A percentile compares a stretch with the other conserved stretches of the same genome.
Evolutionary conservation across 2,797 vertebrate species (phyloP).

Genomic region (Ctenopoma kingsleyae): DNA sequence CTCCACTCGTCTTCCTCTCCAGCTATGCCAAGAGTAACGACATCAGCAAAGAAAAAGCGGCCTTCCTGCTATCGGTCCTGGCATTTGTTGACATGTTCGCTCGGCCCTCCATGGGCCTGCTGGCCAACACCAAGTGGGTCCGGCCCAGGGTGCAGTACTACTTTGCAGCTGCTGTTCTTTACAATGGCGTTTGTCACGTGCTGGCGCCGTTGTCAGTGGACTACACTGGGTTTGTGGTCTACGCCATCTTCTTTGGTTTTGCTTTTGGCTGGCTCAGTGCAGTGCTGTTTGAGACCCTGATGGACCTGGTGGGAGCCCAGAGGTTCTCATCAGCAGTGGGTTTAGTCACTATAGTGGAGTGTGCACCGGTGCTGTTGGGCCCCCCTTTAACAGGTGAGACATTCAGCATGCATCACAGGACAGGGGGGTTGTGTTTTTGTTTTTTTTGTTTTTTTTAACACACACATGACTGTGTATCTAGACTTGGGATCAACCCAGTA

Average conservation of each 20-base stretch:
- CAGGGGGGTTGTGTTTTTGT: no score
- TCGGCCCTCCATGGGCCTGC: conserved; percentile 95
- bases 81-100: conserved; percentile 98
- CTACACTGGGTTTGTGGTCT: conserved; percentile 91
- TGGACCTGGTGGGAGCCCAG: conserved; percentile 95
- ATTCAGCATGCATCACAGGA: neutral
- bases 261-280: conserved; percentile 97
- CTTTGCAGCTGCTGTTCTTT: conserved; percentile 90
- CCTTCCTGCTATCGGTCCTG: conserved; percentile 94
- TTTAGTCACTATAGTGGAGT: conserved; percentile 97
- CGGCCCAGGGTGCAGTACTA: conserved; percentile 94
- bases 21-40: conserved; percentile 93
- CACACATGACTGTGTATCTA: no score
- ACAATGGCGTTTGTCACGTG: conserved; percentile 94
- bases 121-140: conserved; percentile 94
- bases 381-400: conserved; percentile 92
- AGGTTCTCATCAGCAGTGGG: conserved; percentile 96
- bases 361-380: conserved; percentile 92
- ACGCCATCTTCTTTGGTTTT: conserved; percentile 94
- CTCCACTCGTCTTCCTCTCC: conserved; percentile 95
- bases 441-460: no score
- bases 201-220: conserved; percentile 86
- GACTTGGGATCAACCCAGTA: no score
- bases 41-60: conserved; percentile 91
- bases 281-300: conserved; percentile 95